A percentile compares a stretch with the other conserved stretches of the same genome.
phyloP scores from a whole-genome alignment of 1,140 invertebrate genomes.

The Cotesia vestalis region DNA sequence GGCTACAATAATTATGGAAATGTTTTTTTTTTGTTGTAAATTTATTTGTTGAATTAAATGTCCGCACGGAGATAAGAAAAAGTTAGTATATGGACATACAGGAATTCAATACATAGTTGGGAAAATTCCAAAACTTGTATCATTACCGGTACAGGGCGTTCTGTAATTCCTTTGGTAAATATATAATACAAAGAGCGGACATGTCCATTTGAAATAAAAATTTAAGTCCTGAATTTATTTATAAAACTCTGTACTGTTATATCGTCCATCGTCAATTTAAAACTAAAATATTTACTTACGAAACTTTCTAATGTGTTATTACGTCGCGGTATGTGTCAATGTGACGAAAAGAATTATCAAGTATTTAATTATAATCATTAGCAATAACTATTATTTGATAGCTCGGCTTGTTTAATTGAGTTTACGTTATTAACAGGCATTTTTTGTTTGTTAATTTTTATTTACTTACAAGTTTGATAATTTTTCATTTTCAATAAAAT shows the following conservation, averaged over 20 bases:
- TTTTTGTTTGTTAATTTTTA: too few species aligned
- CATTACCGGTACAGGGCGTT: not conserved
- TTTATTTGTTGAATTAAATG: too few species aligned
- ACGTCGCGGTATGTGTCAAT: constrained; percentile 1
- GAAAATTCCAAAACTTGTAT: constrained; percentile 7
- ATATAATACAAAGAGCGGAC: not conserved
- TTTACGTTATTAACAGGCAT: too few species aligned
- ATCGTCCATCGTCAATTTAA: not conserved
- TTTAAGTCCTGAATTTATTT: too few species aligned
- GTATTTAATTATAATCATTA: not conserved
- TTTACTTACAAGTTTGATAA: too few species aligned
- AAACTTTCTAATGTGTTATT: constrained; percentile 15
- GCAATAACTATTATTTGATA: not conserved
- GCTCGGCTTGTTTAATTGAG: too few species aligned
- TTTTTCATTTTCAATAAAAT: too few species aligned
- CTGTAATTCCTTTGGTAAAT: not conserved
- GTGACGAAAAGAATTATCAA: not conserved
- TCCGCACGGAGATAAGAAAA: not conserved
- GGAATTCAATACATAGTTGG: not conserved
- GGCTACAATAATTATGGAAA: too few species aligned
- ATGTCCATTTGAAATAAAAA: not conserved
- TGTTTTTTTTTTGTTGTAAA: too few species aligned
- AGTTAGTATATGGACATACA: not conserved
- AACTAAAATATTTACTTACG: not conserved
- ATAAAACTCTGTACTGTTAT: not conserved